Conservation (phyloP, 1,140 invertebrate species). For the Gonatopus flavifemur region DNA sequence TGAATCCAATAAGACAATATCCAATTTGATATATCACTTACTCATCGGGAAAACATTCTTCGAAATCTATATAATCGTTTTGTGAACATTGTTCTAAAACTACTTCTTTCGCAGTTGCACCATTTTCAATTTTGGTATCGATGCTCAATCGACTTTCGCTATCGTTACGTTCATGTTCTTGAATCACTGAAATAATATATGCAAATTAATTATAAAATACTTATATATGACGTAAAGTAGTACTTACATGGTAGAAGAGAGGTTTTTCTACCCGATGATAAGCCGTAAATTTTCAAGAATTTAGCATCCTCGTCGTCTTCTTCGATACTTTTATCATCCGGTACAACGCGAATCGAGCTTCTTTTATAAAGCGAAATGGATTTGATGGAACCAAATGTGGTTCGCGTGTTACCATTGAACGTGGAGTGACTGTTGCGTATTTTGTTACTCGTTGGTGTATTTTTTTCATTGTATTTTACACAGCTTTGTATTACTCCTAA, state of each 20-base stretch:
- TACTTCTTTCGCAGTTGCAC: constrained; percentile 56
- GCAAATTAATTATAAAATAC: constrained; percentile 4
- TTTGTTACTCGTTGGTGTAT: constrained; percentile 5
- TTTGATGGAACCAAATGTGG: constrained; percentile 8
- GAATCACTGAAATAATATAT: constrained; percentile 10
- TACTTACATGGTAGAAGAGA: constrained; percentile 19
- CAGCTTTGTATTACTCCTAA: constrained; percentile 31
- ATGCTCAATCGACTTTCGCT: not conserved
- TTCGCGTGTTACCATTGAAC: not conserved
- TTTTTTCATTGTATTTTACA: constrained; percentile 19
- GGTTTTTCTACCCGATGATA: constrained; percentile 18
- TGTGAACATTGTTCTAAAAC: constrained; percentile 68
- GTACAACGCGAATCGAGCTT: constrained; percentile 44
- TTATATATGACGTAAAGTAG: constrained; percentile 1
- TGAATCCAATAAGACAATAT: constrained; percentile 1
- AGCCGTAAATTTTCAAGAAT: constrained; percentile 43
- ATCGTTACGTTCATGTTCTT: constrained; percentile 1
- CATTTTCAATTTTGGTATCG: not conserved
- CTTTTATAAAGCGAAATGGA: constrained; percentile 17
- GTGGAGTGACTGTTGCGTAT: constrained; percentile 2
- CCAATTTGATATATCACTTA: constrained; percentile 48
- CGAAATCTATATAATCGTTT: constrained; percentile 62
- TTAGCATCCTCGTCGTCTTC: constrained; percentile 29
- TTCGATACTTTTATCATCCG: constrained; percentile 26
- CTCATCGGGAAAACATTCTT: constrained; percentile 64